Conservation (phyloP, 2,888 invertebrate species). For the Lissocephala sabroskyi region DNA sequence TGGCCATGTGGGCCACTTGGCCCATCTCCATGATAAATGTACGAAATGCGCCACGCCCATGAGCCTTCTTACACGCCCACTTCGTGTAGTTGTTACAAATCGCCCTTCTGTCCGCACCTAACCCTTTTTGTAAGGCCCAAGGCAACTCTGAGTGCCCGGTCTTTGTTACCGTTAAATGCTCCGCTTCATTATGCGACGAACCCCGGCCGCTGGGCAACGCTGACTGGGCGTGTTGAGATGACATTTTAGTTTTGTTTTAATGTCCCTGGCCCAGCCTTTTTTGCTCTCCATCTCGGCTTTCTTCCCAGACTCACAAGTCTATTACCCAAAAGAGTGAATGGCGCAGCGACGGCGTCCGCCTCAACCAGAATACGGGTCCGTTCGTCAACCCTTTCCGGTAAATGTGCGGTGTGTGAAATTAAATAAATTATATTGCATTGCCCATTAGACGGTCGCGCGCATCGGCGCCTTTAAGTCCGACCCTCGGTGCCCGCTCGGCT, state of each 20-base stretch:
- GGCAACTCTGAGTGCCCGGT: conserved; percentile 21
- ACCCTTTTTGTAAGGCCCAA: conserved; percentile 25
- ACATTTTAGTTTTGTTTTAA: conserved; percentile 61
- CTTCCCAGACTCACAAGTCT: conserved; percentile 60
- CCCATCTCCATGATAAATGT: conserved; percentile 53
- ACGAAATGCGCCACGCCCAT: conserved; percentile 47
- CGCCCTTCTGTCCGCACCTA: conserved; percentile 15
- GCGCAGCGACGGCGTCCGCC: conserved; percentile 30
- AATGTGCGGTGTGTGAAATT: conserved; percentile 25
- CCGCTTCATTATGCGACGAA: conserved; percentile 50
- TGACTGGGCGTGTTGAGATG: conserved; percentile 37
- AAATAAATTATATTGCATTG: conserved; percentile 35
- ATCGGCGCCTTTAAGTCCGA: too few species aligned
- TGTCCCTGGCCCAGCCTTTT: conserved; percentile 36
- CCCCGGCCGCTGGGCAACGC: conserved; percentile 21
- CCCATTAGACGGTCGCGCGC: too few species aligned
- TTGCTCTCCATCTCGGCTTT: conserved; percentile 25
- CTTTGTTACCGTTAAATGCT: conserved; percentile 21
- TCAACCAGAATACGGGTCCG: too few species aligned
- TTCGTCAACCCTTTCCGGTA: conserved; percentile 32
- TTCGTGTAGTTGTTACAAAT: conserved; percentile 28
- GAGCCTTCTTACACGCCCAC: conserved; percentile 34
- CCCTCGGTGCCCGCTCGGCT: too few species aligned
- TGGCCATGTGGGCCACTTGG: neutral
- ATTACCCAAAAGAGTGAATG: conserved; percentile 51